Percentiles rank a stretch among this genome's conserved stretches.
phyloP scores from a whole-genome alignment of 35 echinoderm and acorn worm species.

The Holothuria glaberrima region DNA sequence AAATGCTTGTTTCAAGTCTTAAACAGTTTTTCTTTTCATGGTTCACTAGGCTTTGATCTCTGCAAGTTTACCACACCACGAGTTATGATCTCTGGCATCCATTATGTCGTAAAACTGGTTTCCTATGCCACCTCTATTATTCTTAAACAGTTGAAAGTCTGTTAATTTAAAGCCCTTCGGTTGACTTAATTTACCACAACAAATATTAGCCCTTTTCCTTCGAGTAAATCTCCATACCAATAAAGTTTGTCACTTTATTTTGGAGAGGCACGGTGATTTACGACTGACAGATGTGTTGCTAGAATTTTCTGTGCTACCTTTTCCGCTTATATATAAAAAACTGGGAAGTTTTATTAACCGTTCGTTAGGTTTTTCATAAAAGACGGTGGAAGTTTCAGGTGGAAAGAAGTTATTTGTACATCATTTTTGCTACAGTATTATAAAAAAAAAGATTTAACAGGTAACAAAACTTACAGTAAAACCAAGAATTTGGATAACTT shows the following conservation, averaged over 20 bases:
- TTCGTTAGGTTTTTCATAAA: no score
- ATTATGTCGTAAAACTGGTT: conserved; percentile 39
- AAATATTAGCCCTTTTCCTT: conserved; percentile 23
- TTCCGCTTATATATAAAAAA: no score
- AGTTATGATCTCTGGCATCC: no score
- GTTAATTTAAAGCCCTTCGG: conserved; percentile 20
- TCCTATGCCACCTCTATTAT: neutral
- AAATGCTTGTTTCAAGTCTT: no score
- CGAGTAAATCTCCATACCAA: neutral
- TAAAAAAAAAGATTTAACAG: no score
- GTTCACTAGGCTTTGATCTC: conserved; percentile 36
- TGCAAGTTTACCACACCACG: no score
- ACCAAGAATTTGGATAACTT: no score
- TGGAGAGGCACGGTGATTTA: neutral
- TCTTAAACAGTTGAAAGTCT: conserved; percentile 7
- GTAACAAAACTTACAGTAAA: no score
- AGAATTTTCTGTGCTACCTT: neutral
- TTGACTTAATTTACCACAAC: conserved; percentile 10
- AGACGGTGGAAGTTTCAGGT: no score
- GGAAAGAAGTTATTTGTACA: no score
- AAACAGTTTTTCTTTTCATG: neutral
- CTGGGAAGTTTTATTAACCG: no score
- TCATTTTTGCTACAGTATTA: no score
- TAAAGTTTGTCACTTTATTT: conserved; percentile 1
- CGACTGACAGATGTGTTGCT: neutral